Conservation (phyloP, 1,140 invertebrate species). For the Trichoplusia ni region DNA sequence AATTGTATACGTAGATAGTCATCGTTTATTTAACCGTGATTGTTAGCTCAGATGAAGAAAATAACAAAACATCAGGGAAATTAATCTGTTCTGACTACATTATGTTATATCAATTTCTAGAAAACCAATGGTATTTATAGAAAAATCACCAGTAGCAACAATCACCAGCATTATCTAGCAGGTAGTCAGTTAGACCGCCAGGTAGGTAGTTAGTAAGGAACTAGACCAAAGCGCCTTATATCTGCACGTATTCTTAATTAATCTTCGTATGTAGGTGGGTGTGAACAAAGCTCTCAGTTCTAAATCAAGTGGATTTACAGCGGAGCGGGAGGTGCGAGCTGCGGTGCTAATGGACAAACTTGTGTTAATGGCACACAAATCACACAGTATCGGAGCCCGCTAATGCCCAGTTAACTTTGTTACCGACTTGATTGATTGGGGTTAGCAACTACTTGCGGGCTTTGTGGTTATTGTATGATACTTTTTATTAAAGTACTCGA, state of each 20-base stretch:
- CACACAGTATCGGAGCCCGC: conserved; percentile 18
- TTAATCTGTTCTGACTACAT: no score
- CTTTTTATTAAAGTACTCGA: no score
- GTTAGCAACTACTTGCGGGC: background rate
- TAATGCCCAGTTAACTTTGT: conserved; percentile 37
- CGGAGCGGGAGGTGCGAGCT: background rate
- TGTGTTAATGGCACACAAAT: conserved; percentile 41
- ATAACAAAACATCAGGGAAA: no score
- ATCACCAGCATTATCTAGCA: no score
- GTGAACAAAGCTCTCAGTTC: background rate
- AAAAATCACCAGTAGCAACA: no score
- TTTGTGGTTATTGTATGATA: background rate
- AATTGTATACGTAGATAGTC: no score
- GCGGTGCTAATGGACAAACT: conserved; percentile 49
- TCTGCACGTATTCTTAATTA: conserved; percentile 20
- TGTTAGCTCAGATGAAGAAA: no score
- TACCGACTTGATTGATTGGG: conserved; percentile 12
- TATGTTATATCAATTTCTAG: no score
- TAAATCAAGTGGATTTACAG: conserved; percentile 57
- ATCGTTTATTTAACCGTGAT: no score
- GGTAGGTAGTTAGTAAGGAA: background rate
- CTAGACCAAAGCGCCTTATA: background rate
- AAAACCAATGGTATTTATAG: no score
- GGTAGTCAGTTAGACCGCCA: no score
- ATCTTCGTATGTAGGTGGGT: conserved; percentile 10